Evolutionary conservation across 2,113 vertebrate genomes (phyloP).

Genomic region (Chionomys nivalis): DNA sequence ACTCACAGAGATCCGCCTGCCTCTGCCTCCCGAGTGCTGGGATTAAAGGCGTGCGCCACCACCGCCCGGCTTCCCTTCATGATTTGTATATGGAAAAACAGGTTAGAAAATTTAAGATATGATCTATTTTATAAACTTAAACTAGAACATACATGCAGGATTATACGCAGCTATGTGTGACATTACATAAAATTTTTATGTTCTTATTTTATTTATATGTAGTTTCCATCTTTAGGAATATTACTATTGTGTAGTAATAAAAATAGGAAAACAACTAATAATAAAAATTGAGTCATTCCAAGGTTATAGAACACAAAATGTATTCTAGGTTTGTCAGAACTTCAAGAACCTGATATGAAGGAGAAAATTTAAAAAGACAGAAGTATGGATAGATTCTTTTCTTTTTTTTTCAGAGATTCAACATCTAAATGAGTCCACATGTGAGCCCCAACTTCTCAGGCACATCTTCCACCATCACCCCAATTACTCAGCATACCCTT

Average conservation of each 20-base stretch:
- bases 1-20: too few species aligned
- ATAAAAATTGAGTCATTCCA: not conserved
- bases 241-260: conserved; percentile 9
- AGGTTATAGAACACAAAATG: not conserved
- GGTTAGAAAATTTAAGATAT: conserved; percentile 12
- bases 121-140: conserved; percentile 53
- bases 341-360: not conserved
- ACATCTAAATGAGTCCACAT: not conserved
- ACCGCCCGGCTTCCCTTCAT: too few species aligned
- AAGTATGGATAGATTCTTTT: not conserved
- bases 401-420: not conserved
- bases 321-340: not conserved
- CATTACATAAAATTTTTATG: not conserved
- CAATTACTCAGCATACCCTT: not conserved
- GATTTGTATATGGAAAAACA: conserved; percentile 17
- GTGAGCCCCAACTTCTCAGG: not conserved
- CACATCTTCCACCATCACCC: not conserved
- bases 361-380: conserved; percentile 14
- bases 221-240: conserved; percentile 28
- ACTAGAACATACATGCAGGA: conserved; percentile 5
- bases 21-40: too few species aligned
- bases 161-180: not conserved
- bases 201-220: conserved; percentile 3
- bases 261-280: not conserved
- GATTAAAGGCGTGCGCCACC: too few species aligned